Evolutionary conservation across 2,797 vertebrate species (phyloP).

Genomic region (Sebastes nivosus): DNA sequence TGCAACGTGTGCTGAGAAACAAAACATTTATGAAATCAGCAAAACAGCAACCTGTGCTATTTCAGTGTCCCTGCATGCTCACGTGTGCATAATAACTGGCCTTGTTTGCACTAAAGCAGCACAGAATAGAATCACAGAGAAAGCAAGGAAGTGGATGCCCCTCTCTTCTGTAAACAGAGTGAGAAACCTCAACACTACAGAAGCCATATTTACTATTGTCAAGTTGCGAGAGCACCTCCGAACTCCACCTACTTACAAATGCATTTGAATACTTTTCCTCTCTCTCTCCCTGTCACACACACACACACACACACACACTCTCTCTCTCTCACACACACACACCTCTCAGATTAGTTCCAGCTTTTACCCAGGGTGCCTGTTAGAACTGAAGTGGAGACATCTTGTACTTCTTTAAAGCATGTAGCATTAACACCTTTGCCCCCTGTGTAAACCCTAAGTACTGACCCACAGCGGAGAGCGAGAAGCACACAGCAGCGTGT

Average conservation of each 20-base stretch:
- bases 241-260: constrained; percentile 23
- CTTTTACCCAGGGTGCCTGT: constrained; percentile 80
- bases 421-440: constrained; percentile 84
- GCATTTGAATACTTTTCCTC: constrained; percentile 1
- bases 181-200: not conserved
- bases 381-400: constrained; percentile 81
- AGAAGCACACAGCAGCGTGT: constrained; percentile 54
- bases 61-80: not conserved
- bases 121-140: constrained; percentile 21
- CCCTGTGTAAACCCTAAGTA: constrained; percentile 79
- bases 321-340: constrained; percentile 30
- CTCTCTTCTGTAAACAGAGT: constrained; percentile 17
- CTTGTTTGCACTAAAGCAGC: constrained; percentile 7
- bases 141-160: constrained; percentile 23
- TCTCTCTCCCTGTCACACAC: not conserved
- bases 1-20: not conserved
- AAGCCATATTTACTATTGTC: constrained; percentile 28
- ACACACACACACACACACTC: constrained; percentile 19
- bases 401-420: constrained; percentile 82
- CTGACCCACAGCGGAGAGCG: constrained; percentile 72
- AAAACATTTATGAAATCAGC: not conserved
- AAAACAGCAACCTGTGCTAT: not conserved
- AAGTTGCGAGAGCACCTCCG: constrained; percentile 7
- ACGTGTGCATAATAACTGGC: not conserved
- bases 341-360: constrained; percentile 78